Percentiles rank a stretch among this genome's conserved stretches.
Conservation (phyloP, 2,113 vertebrate genomes). For the Solea solea region DNA sequence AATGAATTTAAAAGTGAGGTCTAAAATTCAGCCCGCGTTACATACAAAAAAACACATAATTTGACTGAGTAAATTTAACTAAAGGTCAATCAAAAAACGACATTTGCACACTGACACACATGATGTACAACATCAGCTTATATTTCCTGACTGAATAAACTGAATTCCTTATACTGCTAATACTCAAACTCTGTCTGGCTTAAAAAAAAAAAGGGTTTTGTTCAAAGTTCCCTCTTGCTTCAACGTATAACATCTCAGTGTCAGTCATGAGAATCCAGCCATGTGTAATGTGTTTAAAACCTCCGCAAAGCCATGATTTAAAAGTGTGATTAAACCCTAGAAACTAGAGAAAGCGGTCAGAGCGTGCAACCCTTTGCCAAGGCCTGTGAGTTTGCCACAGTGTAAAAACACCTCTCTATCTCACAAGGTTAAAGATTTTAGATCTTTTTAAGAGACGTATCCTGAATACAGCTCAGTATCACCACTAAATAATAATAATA, state of each 20-base stretch:
- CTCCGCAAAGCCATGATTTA: not conserved
- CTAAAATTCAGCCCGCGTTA: no score
- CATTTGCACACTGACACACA: not conserved
- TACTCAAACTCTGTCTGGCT: not conserved
- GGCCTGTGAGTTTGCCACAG: no score
- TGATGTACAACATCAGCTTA: not conserved
- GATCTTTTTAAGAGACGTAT: no score
- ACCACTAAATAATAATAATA: no score
- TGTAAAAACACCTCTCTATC: no score
- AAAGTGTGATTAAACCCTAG: not conserved
- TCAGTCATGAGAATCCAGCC: constrained; percentile 5
- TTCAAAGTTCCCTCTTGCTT: not conserved
- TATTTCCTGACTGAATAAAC: not conserved
- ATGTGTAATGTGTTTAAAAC: not conserved
- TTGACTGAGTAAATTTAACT: no score
- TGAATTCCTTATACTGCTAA: not conserved
- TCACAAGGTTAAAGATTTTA: no score
- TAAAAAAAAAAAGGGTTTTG: constrained; percentile 1
- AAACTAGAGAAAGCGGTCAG: no score
- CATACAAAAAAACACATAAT: no score
- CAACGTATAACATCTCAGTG: constrained; percentile 6
- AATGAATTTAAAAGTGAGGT: not conserved
- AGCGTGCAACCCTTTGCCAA: no score
- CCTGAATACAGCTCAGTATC: no score
- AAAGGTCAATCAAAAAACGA: not conserved